A percentile compares a stretch with the other conserved stretches of the same genome.
phyloP scores from a whole-genome alignment of 2,113 vertebrate species.

The Sialia sialis region DNA sequence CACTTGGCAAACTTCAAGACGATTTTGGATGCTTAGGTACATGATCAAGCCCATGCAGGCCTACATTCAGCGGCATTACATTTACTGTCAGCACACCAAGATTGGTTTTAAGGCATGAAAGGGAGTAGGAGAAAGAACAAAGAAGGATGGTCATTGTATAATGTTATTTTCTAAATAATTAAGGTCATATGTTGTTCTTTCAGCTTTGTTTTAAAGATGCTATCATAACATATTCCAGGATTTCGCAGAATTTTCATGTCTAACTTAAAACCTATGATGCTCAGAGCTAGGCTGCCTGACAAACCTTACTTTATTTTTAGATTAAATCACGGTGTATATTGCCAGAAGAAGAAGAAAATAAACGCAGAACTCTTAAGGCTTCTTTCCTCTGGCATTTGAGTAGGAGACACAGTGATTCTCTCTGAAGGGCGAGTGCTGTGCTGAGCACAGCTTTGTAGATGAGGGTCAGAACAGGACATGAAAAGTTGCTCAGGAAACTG shows the following conservation, averaged over 20 bases:
- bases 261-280: background rate
- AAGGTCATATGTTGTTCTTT: background rate
- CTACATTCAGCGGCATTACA: background rate
- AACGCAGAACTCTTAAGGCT: background rate
- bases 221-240: background rate
- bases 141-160: background rate
- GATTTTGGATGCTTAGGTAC: background rate
- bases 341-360: background rate
- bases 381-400: background rate
- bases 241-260: background rate
- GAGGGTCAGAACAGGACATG: background rate
- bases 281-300: background rate
- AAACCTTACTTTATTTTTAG: conserved; percentile 17
- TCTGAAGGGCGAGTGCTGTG: background rate
- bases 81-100: background rate
- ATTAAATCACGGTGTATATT: background rate
- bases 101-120: background rate
- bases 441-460: background rate
- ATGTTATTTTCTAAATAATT: background rate
- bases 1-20: background rate
- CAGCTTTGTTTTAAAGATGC: background rate
- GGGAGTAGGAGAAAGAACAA: background rate
- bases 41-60: background rate
- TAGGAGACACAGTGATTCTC: background rate
- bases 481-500: background rate